A percentile compares a stretch with the other conserved stretches of the same genome.
Evolutionary conservation across 2,797 vertebrate genomes (phyloP).

Genomic region (Betta splendens): DNA sequence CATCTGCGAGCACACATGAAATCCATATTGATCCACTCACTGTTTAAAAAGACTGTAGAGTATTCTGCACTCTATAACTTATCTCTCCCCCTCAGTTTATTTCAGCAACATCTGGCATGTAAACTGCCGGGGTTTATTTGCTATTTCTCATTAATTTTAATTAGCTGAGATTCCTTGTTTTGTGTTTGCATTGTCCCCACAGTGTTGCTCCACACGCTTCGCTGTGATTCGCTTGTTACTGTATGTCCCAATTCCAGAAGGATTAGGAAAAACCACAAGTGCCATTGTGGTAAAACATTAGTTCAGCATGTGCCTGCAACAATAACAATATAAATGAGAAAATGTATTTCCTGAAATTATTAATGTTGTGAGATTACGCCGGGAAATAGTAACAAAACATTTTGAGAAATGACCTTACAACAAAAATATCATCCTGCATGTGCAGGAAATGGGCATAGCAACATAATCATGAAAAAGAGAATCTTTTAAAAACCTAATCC

Average conservation of each 20-base stretch:
- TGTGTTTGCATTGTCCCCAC: constrained; percentile 48
- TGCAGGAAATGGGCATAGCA: neutral
- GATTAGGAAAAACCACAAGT: constrained; percentile 54
- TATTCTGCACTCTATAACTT: constrained; percentile 7
- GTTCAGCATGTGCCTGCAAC: constrained; percentile 41
- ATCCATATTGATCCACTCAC: constrained; percentile 44
- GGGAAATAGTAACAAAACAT: neutral
- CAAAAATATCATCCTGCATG: neutral
- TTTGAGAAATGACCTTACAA: neutral
- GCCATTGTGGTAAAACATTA: constrained; percentile 54
- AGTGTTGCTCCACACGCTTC: constrained; percentile 30
- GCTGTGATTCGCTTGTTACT: constrained; percentile 56
- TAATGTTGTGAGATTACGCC: constrained; percentile 7
- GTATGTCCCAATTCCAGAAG: constrained; percentile 53
- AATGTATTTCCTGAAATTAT: constrained; percentile 5
- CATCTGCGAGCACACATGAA: constrained; percentile 22
- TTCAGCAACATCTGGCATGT: constrained; percentile 48
- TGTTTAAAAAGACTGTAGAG: constrained; percentile 17
- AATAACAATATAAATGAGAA: constrained; percentile 33
- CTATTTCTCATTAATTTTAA: constrained; percentile 58
- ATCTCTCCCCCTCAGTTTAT: constrained; percentile 26
- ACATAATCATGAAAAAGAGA: too few relatives aligned
- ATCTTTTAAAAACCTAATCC: too few relatives aligned
- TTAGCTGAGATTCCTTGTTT: constrained; percentile 52
- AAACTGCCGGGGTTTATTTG: constrained; percentile 47